These are phyloP conservation scores for Trichogramma dendrolimi DNA, from an alignment of 2,888 invertebrate genomes.

Conservation along the genomic window DNA sequence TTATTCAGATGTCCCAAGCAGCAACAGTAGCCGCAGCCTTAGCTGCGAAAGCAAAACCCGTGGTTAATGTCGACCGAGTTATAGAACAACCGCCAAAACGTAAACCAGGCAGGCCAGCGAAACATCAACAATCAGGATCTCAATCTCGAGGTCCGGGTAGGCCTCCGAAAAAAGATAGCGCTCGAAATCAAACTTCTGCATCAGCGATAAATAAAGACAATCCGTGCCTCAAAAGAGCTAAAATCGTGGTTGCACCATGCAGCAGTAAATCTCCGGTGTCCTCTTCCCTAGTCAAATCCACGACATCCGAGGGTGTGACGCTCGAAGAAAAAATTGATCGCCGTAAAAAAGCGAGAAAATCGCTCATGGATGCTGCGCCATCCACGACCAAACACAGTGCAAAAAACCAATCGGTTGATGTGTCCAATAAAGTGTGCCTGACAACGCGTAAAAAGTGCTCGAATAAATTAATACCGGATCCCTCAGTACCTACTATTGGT, in stretches of 20 bases:
- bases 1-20: not conserved
- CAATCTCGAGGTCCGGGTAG: slow-evolving; percentile 56
- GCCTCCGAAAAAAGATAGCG: slow-evolving; percentile 37
- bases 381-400: slow-evolving; percentile 21
- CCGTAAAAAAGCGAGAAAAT: too few species aligned
- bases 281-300: not conserved
- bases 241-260: slow-evolving; percentile 23
- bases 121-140: slow-evolving; percentile 54
- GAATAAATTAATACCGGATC: slow-evolving; percentile 38
- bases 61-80: slow-evolving; percentile 67
- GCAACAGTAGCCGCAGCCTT: slow-evolving; percentile 56
- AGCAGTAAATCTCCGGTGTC: not conserved
- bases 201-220: slow-evolving; percentile 6
- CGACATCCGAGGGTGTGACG: too few species aligned
- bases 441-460: slow-evolving; percentile 43
- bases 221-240: slow-evolving; percentile 19
- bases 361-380: not conserved
- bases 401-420: slow-evolving; percentile 11
- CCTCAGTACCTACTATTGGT: slow-evolving; percentile 44
- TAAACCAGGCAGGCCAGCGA: slow-evolving; percentile 67
- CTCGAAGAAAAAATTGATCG: too few species aligned
- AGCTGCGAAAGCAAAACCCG: slow-evolving; percentile 39
- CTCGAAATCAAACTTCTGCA: not conserved
- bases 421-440: slow-evolving; percentile 22
- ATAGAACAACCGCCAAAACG: slow-evolving; percentile 71